Conservation (phyloP, 2,888 invertebrate species). For the Cistogaster globosa region DNA sequence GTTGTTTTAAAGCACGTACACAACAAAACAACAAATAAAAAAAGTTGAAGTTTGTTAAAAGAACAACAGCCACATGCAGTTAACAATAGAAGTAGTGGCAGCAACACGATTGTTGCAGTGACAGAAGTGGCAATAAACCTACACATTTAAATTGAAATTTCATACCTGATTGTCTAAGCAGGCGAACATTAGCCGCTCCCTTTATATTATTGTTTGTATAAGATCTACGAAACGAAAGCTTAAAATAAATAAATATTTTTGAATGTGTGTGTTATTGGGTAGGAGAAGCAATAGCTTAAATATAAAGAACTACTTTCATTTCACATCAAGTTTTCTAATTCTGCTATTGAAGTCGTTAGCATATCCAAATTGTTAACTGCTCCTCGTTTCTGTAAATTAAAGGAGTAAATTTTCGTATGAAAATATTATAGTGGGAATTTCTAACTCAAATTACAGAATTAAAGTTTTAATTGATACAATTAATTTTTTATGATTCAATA, state of each 20-base stretch:
- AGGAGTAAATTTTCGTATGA: no score
- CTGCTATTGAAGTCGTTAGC: no score
- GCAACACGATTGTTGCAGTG: neutral
- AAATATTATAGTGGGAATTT: no score
- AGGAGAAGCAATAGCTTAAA: neutral
- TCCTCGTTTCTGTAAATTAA: no score
- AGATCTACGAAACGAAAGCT: neutral
- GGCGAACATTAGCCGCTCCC: neutral
- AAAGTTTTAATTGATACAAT: no score
- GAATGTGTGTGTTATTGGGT: neutral
- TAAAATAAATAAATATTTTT: neutral
- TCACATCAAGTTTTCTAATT: no score
- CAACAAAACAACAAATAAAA: constrained; percentile 50
- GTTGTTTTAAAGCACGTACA: constrained; percentile 50
- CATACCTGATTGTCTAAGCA: constrained; percentile 2
- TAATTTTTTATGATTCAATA: no score
- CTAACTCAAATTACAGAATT: no score
- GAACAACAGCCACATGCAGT: constrained; percentile 20
- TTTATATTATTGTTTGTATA: neutral
- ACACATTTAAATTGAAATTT: constrained; percentile 22
- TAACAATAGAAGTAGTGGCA: neutral
- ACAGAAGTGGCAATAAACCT: constrained; percentile 11
- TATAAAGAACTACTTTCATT: no score
- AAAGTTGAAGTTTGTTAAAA: constrained; percentile 25
- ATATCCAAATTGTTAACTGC: no score